Evolutionary conservation across 1,140 invertebrate species (phyloP).

Genomic region (Homarus americanus): DNA sequence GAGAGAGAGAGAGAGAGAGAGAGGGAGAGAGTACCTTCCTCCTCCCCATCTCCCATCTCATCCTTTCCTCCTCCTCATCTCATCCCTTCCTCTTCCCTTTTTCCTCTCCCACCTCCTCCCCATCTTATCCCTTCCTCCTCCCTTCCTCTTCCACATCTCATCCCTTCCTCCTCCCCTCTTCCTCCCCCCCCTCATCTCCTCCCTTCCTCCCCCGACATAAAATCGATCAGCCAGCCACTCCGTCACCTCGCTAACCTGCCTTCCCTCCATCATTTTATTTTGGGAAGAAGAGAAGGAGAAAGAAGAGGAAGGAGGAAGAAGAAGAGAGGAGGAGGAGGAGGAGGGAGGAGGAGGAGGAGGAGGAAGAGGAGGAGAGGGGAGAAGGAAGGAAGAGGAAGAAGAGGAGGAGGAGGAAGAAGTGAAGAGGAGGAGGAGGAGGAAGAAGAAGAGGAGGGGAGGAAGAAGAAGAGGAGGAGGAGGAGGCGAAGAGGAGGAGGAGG

Average conservation of each 20-base stretch:
- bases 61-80: neutral
- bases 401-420: neutral
- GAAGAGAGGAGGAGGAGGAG: neutral
- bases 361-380: neutral
- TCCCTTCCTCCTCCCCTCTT: neutral
- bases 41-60: too few species aligned
- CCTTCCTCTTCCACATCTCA: neutral
- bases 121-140: neutral
- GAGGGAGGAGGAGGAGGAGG: neutral
- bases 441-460: neutral
- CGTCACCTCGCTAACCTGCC: conserved; percentile 15
- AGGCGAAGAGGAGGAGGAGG: neutral
- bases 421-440: neutral
- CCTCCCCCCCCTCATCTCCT: neutral
- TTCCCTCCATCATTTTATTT: conserved; percentile 34
- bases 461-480: neutral
- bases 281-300: conserved; percentile 3
- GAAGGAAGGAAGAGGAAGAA: neutral
- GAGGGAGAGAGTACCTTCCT: too few species aligned
- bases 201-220: neutral
- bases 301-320: neutral
- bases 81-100: neutral
- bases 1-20: too few species aligned
- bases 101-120: neutral
- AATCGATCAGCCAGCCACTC: conserved; percentile 10